Conservation (phyloP, 2,888 invertebrate genomes). For the Amphiduros pacificus region DNA sequence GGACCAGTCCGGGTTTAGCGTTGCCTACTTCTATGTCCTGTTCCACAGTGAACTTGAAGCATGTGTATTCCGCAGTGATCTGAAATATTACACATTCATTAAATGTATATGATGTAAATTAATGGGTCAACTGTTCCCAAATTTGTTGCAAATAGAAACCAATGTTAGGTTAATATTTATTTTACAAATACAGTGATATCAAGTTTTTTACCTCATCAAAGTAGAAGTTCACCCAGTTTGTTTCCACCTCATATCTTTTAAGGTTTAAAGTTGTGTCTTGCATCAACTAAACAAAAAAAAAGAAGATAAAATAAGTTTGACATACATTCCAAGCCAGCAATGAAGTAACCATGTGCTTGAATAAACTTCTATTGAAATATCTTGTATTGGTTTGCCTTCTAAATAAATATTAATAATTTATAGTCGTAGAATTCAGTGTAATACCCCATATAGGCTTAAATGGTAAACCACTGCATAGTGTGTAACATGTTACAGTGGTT, state of each 20-base stretch:
- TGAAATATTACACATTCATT: conserved; percentile 10
- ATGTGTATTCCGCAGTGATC: conserved; percentile 34
- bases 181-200: background rate
- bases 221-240: conserved; percentile 47
- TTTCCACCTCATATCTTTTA: conserved; percentile 46
- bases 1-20: conserved; percentile 82
- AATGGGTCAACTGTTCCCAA: background rate
- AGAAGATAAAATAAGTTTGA: background rate
- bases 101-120: background rate
- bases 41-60: conserved; percentile 50
- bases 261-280: conserved; percentile 32
- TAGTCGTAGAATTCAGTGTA: too few relatives aligned
- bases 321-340: background rate
- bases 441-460: too few relatives aligned
- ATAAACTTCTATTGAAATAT: background rate
- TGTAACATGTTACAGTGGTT: too few relatives aligned
- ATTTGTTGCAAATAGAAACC: background rate
- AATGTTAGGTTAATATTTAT: background rate
- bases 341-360: background rate
- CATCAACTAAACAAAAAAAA: conserved; percentile 25
- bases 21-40: conserved; percentile 75
- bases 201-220: conserved; percentile 47
- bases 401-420: too few relatives aligned
- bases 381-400: too few relatives aligned
- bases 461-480: too few relatives aligned